phyloP scores from a whole-genome alignment of 2,888 invertebrate species.

The Leptarthrus brevirostris region DNA sequence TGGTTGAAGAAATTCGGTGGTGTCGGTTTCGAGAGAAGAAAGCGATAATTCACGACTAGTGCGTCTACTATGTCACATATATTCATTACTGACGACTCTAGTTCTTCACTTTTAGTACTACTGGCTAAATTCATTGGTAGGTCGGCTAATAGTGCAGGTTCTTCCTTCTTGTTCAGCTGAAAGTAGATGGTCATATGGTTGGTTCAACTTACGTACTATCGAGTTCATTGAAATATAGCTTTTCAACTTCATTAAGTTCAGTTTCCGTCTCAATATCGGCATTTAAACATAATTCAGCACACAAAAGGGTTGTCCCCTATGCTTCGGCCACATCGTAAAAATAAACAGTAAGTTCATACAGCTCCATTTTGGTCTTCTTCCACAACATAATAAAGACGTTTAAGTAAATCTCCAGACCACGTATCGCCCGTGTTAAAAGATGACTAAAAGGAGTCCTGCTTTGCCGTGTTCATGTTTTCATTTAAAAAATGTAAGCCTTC shows the following conservation, averaged over 20 bases:
- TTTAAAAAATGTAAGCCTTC: no score
- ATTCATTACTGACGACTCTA: background rate
- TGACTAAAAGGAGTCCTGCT: no score
- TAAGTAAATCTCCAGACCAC: no score
- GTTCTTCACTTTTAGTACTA: background rate
- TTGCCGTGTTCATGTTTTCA: no score
- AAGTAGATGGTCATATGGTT: background rate
- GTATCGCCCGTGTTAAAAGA: no score
- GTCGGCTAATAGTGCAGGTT: background rate
- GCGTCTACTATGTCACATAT: background rate
- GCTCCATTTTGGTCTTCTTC: no score
- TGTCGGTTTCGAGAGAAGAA: background rate
- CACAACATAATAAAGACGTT: no score
- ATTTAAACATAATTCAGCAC: background rate
- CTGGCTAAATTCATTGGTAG: conserved; percentile 1
- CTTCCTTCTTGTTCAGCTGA: background rate
- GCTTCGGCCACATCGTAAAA: no score
- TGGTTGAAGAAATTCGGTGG: background rate
- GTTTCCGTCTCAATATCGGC: background rate
- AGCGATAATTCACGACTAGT: background rate
- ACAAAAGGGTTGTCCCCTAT: no score
- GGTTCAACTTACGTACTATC: background rate
- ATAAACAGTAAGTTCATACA: background rate
- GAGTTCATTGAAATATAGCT: background rate
- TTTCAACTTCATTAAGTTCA: background rate